A percentile compares a stretch with the other conserved stretches of the same genome.
These are phyloP conservation scores for Catamblyrhynchus diadema DNA, from an alignment of 2,797 vertebrate genomes.

Conservation along the genomic window DNA sequence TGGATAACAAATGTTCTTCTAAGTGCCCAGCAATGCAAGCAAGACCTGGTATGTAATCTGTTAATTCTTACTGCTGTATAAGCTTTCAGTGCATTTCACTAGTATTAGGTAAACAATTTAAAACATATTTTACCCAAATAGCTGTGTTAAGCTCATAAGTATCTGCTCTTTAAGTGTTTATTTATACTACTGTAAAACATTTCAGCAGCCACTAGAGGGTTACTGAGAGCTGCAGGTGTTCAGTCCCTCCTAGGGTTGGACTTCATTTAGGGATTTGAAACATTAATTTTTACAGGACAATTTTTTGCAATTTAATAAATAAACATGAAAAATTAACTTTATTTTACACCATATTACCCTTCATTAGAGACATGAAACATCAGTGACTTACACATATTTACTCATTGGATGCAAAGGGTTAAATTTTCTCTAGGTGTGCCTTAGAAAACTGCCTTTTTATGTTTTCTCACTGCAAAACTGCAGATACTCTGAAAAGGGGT, in stretches of 20 bases:
- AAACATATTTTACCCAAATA: background rate
- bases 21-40: slow-evolving; percentile 74
- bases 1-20: slow-evolving; percentile 84
- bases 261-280: background rate
- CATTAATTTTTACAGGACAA: background rate
- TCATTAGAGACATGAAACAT: background rate
- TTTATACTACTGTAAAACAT: background rate
- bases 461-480: background rate
- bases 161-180: background rate
- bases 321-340: background rate
- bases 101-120: background rate
- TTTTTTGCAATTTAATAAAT: background rate
- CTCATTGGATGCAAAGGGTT: background rate
- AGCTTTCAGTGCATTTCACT: background rate
- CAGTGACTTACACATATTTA: background rate
- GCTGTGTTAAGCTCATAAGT: background rate
- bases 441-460: background rate
- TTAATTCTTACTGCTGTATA: background rate
- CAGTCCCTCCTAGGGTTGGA: background rate
- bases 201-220: slow-evolving; percentile 41
- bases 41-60: slow-evolving; percentile 66
- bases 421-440: background rate
- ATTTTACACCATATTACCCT: background rate
- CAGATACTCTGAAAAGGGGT: background rate
- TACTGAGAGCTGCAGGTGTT: slow-evolving; percentile 7